Conservation (phyloP, 1,140 invertebrate genomes). For the Lordiphosa clarofinis region DNA sequence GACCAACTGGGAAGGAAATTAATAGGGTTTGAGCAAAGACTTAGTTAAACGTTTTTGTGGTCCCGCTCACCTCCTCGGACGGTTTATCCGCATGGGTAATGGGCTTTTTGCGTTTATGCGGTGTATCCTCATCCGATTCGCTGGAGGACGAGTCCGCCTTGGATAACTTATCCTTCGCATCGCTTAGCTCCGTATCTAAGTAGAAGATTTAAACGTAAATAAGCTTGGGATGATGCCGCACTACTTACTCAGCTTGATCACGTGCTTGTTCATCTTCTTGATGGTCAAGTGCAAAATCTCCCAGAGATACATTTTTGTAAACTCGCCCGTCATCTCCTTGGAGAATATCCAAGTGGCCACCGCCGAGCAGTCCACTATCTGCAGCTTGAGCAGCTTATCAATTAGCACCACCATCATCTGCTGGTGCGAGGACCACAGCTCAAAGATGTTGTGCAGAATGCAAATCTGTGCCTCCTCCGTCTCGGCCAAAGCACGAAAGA, state of each 20-base stretch:
- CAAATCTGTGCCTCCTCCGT: slow-evolving; percentile 98
- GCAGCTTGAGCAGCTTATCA: slow-evolving; percentile 98
- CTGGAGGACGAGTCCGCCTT: slow-evolving; percentile 89
- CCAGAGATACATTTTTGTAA: slow-evolving; percentile 98
- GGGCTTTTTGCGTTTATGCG: slow-evolving; percentile 82
- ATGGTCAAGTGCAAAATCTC: slow-evolving; percentile 98
- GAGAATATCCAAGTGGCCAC: slow-evolving; percentile 99
- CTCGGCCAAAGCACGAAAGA: slow-evolving; percentile 94
- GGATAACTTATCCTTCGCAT: slow-evolving; percentile 91
- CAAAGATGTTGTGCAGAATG: slow-evolving; percentile 95
- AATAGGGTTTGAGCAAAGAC: too few relatives aligned
- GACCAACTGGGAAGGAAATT: slow-evolving; percentile 82
- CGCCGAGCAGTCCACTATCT: slow-evolving; percentile 97
- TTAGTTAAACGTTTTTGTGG: too few relatives aligned
- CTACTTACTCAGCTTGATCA: slow-evolving; percentile 87
- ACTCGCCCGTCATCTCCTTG: slow-evolving; percentile 95
- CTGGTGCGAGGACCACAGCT: slow-evolving; percentile 96
- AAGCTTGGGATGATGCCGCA: too few relatives aligned
- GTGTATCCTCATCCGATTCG: slow-evolving; percentile 86
- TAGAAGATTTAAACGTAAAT: background rate
- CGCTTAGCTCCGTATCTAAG: slow-evolving; percentile 87
- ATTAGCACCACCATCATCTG: slow-evolving; percentile 98
- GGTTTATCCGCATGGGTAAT: slow-evolving; percentile 86
- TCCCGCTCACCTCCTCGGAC: slow-evolving; percentile 86
- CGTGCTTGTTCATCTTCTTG: slow-evolving; percentile 97